Evolutionary conservation across 2,113 vertebrate species (phyloP).

Genomic region (Proterorhinus semilunaris): DNA sequence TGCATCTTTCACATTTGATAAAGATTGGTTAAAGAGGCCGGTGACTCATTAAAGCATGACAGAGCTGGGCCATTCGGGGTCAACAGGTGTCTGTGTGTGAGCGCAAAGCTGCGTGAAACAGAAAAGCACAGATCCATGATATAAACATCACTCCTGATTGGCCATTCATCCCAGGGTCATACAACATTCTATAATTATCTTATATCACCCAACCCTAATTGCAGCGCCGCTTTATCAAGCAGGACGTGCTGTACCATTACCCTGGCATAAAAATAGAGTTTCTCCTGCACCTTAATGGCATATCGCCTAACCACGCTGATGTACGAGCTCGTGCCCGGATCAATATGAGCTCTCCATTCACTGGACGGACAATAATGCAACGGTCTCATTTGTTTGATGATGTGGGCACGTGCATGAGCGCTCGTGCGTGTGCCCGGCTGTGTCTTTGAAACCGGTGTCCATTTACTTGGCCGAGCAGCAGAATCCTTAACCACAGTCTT

Average conservation of each 20-base stretch:
- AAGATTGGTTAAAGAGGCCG: background rate
- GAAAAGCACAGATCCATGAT: too few species aligned
- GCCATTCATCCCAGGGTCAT: too few species aligned
- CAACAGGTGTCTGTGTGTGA: too few species aligned
- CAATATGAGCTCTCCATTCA: constrained; percentile 59
- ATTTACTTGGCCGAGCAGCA: constrained; percentile 19
- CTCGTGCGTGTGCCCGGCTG: background rate
- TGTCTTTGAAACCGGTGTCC: constrained; percentile 13
- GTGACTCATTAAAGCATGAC: too few species aligned
- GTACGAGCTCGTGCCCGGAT: constrained; percentile 57
- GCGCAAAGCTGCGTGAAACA: too few species aligned
- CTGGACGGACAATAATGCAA: constrained; percentile 55
- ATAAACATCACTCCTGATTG: too few species aligned
- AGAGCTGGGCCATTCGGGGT: too few species aligned
- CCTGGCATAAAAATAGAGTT: background rate
- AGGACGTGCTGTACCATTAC: background rate
- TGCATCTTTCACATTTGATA: too few species aligned
- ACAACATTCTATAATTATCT: too few species aligned
- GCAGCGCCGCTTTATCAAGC: background rate
- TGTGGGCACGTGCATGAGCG: constrained; percentile 15
- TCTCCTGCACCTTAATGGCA: constrained; percentile 46
- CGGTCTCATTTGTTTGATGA: constrained; percentile 54
- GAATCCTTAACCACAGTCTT: constrained; percentile 35
- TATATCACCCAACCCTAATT: background rate
- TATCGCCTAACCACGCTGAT: constrained; percentile 64